Percentiles rank a stretch among this genome's conserved stretches.
Conservation (phyloP, 1,140 invertebrate species). For the Tetraneura akinire region DNA sequence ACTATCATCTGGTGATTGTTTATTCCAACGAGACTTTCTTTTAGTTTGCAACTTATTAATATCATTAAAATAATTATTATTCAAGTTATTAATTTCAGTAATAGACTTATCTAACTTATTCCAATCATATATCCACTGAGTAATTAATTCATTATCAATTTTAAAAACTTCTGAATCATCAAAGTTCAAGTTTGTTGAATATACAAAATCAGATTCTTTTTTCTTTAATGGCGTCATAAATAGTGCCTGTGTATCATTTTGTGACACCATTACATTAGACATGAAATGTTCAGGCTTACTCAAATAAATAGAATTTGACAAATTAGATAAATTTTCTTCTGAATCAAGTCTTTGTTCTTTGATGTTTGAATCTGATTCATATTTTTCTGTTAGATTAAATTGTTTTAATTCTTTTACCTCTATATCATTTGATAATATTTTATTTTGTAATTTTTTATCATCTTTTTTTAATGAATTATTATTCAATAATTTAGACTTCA, state of each 20-base stretch:
- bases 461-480: background rate
- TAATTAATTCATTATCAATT: background rate
- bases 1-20: background rate
- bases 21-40: constrained; percentile 30
- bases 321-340: background rate
- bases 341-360: background rate
- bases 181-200: background rate
- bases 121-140: constrained; percentile 38
- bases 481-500: background rate
- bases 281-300: background rate
- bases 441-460: background rate
- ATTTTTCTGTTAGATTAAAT: background rate
- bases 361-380: background rate
- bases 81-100: background rate
- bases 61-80: no score
- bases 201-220: background rate
- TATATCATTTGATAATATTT: background rate
- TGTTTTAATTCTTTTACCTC: background rate
- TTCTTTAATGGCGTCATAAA: background rate
- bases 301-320: background rate
- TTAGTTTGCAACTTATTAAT: background rate
- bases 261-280: background rate
- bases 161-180: background rate
- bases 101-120: background rate
- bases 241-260: background rate